phyloP scores from a whole-genome alignment of 1,140 invertebrate genomes.

The Apis cerana region DNA sequence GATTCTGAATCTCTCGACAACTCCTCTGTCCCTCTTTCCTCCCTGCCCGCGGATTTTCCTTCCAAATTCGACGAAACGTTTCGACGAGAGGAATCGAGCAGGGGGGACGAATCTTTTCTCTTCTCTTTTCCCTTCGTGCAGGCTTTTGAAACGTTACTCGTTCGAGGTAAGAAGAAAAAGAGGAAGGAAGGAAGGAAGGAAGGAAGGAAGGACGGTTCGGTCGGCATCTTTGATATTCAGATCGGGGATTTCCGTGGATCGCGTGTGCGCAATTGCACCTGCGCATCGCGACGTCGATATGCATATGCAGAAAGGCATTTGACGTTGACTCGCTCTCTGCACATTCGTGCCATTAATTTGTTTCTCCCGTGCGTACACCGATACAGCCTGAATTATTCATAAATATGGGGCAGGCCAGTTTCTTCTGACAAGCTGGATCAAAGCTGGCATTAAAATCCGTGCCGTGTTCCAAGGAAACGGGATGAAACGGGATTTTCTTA shows the following conservation, averaged over 20 bases:
- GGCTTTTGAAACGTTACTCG: too few relatives aligned
- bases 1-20: conserved; percentile 36
- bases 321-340: conserved; percentile 7
- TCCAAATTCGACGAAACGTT: too few relatives aligned
- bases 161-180: background rate
- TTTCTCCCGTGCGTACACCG: conserved; percentile 18
- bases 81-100: too few relatives aligned
- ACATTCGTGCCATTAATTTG: conserved; percentile 38
- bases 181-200: too few relatives aligned
- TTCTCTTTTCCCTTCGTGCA: too few relatives aligned
- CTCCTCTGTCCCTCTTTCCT: conserved; percentile 20
- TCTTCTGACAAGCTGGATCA: too few relatives aligned
- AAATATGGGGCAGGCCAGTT: conserved; percentile 6
- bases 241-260: conserved; percentile 26
- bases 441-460: too few relatives aligned
- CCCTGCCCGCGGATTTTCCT: background rate
- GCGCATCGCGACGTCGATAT: conserved; percentile 26
- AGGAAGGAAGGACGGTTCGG: background rate
- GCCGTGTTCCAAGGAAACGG: too few relatives aligned
- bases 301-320: conserved; percentile 20
- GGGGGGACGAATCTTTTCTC: too few relatives aligned
- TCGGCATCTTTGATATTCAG: conserved; percentile 49
- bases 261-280: conserved; percentile 33
- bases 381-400: conserved; percentile 37
- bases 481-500: too few relatives aligned